Conservation (phyloP, 2,888 invertebrate genomes). For the Meteorus colon region DNA sequence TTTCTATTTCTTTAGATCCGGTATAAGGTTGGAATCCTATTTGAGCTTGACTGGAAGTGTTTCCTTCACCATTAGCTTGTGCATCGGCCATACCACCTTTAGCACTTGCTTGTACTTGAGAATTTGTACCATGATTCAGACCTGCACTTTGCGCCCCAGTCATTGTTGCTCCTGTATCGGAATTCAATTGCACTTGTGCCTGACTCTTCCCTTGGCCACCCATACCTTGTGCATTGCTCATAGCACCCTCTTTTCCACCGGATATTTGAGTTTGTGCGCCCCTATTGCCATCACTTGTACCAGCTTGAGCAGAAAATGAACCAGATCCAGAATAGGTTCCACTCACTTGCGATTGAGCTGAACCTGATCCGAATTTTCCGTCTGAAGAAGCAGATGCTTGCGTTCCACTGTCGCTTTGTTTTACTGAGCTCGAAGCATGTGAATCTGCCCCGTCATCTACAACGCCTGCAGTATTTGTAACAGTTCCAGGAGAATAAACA, state of each 20-base stretch:
- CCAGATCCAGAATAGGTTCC: slow-evolving; percentile 86
- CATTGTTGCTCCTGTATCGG: slow-evolving; percentile 84
- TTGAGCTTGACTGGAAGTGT: slow-evolving; percentile 91
- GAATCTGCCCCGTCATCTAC: slow-evolving; percentile 81
- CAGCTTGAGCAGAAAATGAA: slow-evolving; percentile 88
- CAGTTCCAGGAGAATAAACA: slow-evolving; percentile 4
- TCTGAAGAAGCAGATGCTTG: slow-evolving; percentile 85
- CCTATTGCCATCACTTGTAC: slow-evolving; percentile 83
- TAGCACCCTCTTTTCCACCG: slow-evolving; percentile 84
- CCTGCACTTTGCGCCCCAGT: slow-evolving; percentile 86
- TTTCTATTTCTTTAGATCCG: slow-evolving; percentile 74
- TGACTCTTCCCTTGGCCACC: slow-evolving; percentile 85
- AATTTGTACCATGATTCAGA: slow-evolving; percentile 83
- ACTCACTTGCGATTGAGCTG: slow-evolving; percentile 87
- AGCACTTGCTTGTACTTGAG: slow-evolving; percentile 86
- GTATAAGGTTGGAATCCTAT: slow-evolving; percentile 88
- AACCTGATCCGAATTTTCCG: slow-evolving; percentile 83
- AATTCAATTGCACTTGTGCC: slow-evolving; percentile 83
- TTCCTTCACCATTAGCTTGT: slow-evolving; percentile 88
- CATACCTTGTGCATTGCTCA: slow-evolving; percentile 84
- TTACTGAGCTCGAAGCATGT: slow-evolving; percentile 81
- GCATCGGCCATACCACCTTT: slow-evolving; percentile 91
- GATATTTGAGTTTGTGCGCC: slow-evolving; percentile 82
- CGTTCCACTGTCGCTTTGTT: slow-evolving; percentile 78
- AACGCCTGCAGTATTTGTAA: slow-evolving; percentile 18